These are phyloP conservation scores for Fragum sueziense DNA, from an alignment of 2,888 invertebrate species.

Conservation along the genomic window DNA sequence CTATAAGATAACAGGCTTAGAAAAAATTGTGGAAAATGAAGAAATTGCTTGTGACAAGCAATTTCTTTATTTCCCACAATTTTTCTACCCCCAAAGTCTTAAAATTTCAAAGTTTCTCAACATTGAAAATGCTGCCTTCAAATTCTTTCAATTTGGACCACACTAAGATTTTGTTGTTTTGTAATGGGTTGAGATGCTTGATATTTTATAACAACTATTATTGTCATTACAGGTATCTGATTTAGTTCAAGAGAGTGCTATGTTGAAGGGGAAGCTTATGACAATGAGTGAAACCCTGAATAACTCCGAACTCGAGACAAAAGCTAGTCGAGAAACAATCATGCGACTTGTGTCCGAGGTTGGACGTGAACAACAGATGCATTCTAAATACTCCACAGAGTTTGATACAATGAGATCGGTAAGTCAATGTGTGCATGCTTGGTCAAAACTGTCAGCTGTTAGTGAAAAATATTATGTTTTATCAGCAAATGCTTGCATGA, in stretches of 20 bases:
- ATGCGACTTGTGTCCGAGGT: slow-evolving; percentile 79
- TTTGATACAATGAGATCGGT: slow-evolving; percentile 77
- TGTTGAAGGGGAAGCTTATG: slow-evolving; percentile 79
- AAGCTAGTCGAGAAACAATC: slow-evolving; percentile 82
- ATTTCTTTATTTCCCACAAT: neutral
- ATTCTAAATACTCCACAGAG: slow-evolving; percentile 73
- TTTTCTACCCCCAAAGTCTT: no score
- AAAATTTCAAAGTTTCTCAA: no score
- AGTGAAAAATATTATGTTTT: no score
- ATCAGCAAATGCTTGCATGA: no score
- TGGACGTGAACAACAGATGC: slow-evolving; percentile 75
- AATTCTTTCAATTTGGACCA: no score
- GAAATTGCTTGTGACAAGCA: neutral
- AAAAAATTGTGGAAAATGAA: no score
- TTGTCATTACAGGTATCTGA: slow-evolving; percentile 74
- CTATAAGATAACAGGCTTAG: no score
- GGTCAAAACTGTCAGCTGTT: no score
- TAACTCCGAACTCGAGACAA: slow-evolving; percentile 79
- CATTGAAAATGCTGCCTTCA: no score
- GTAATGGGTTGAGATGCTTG: no score
- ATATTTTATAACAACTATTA: neutral
- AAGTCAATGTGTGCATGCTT: slow-evolving; percentile 36
- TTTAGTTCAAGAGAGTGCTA: slow-evolving; percentile 78
- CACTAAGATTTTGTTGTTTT: no score
- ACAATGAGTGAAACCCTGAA: slow-evolving; percentile 78